A percentile compares a stretch with the other conserved stretches of the same genome.
Evolutionary conservation across 2,113 vertebrate species (phyloP).

Genomic region (Phrynosoma platyrhinos): DNA sequence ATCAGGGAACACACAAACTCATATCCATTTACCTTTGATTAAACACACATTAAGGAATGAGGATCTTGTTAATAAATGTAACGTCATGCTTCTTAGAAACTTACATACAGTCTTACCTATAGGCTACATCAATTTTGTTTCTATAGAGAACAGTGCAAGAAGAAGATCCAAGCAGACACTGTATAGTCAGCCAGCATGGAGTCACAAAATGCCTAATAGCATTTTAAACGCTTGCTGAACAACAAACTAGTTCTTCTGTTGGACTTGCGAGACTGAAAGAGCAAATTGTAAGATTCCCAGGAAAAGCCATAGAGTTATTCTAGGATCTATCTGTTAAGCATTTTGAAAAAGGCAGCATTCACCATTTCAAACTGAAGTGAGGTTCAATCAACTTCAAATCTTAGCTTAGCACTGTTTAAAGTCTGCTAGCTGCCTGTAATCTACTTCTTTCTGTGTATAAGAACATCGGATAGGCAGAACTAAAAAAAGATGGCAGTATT

Average conservation of each 20-base stretch:
- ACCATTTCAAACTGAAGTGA: neutral
- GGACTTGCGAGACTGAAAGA: too few relatives aligned
- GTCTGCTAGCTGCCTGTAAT: neutral
- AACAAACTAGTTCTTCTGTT: neutral
- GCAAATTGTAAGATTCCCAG: neutral
- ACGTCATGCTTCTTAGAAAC: too few relatives aligned
- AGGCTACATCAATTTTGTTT: too few relatives aligned
- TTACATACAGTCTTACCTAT: too few relatives aligned
- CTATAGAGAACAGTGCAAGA: too few relatives aligned
- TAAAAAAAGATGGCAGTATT: slow-evolving; percentile 6
- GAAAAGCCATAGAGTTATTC: neutral
- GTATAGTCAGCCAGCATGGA: too few relatives aligned
- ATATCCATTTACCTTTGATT: too few relatives aligned
- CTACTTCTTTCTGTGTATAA: slow-evolving; percentile 12
- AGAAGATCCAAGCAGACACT: too few relatives aligned
- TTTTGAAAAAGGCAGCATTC: neutral
- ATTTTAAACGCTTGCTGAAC: neutral
- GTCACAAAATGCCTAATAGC: neutral
- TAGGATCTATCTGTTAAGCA: neutral
- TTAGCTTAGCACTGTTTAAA: neutral
- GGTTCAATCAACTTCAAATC: slow-evolving; percentile 24
- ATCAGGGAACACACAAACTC: too few relatives aligned
- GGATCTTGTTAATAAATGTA: too few relatives aligned
- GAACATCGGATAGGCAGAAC: slow-evolving; percentile 12
- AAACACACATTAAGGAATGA: too few relatives aligned